These are phyloP conservation scores for Gobiocypris rarus DNA, from an alignment of 2,113 vertebrate species.

Conservation along the genomic window DNA sequence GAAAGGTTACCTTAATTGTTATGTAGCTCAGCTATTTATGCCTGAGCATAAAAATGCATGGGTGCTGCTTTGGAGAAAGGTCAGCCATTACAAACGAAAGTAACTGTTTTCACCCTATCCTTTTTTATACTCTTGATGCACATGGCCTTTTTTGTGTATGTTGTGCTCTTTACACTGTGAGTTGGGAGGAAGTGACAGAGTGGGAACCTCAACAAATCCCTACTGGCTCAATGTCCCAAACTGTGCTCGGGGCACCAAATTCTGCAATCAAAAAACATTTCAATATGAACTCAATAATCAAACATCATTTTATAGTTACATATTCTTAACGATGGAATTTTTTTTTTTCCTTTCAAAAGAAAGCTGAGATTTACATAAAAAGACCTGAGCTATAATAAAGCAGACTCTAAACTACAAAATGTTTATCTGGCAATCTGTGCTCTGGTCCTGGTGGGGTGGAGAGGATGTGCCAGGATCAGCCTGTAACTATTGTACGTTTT, in stretches of 20 bases:
- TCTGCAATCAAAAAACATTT: neutral
- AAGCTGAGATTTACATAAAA: neutral
- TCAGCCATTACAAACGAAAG: constrained; percentile 77
- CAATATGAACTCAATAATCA: neutral
- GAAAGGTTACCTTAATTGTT: constrained; percentile 82
- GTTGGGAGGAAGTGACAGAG: constrained; percentile 59
- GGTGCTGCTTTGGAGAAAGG: constrained; percentile 78
- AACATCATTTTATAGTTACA: neutral
- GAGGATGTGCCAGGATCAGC: neutral
- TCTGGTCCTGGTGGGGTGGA: neutral
- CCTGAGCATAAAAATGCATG: constrained; percentile 77
- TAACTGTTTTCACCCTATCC: constrained; percentile 67
- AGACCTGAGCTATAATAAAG: neutral
- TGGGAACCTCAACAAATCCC: constrained; percentile 49
- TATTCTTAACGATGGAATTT: too few relatives aligned
- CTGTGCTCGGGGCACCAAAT: neutral
- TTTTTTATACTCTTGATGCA: constrained; percentile 50
- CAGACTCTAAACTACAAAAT: neutral
- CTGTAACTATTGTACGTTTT: too few relatives aligned
- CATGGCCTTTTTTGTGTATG: constrained; percentile 54
- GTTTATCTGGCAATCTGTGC: neutral
- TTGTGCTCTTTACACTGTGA: constrained; percentile 65
- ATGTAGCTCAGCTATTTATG: constrained; percentile 80
- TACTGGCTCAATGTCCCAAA: neutral
- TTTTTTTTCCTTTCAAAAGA: too few relatives aligned